phyloP scores from a whole-genome alignment of 2,888 invertebrate genomes.

The Anagyrus pseudococci region DNA sequence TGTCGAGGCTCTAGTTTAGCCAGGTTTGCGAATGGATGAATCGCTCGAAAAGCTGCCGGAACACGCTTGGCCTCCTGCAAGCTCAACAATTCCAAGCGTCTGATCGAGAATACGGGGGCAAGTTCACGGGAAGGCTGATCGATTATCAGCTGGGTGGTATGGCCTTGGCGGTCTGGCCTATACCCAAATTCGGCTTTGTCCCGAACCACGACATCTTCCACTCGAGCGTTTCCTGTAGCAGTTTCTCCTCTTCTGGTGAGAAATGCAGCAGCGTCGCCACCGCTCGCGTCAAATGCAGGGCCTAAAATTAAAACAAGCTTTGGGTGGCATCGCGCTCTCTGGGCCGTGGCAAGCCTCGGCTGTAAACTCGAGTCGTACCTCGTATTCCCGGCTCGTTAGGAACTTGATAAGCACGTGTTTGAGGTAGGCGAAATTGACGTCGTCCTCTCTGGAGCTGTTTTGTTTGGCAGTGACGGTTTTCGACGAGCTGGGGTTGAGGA shows the following conservation, averaged over 20 bases:
- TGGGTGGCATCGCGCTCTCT: background rate
- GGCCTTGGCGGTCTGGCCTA: conserved; percentile 65
- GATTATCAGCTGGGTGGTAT: conserved; percentile 69
- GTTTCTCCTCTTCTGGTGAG: conserved; percentile 84
- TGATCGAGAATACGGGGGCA: background rate
- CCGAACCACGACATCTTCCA: conserved; percentile 80
- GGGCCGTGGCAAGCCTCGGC: background rate
- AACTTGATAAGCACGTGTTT: conserved; percentile 94
- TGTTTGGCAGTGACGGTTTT: conserved; percentile 62
- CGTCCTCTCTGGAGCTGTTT: conserved; percentile 64
- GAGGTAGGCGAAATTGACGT: conserved; percentile 84
- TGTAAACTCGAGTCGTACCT: conserved; percentile 61
- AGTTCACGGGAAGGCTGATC: background rate
- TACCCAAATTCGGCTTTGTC: conserved; percentile 66
- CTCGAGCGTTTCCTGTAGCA: conserved; percentile 80
- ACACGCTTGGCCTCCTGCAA: too few species aligned
- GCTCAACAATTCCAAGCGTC: conserved; percentile 10
- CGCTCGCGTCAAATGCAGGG: conserved; percentile 87
- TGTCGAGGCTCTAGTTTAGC: conserved; percentile 7
- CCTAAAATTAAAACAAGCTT: conserved; percentile 67
- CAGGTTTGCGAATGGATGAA: too few species aligned
- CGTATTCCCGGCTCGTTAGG: conserved; percentile 83
- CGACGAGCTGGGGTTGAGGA: conserved; percentile 69
- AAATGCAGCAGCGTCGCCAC: conserved; percentile 84
- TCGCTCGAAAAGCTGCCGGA: too few species aligned